Percentiles rank a stretch among this genome's conserved stretches.
Evolutionary conservation across 2,888 invertebrate species (phyloP).

Genomic region (Chaetoderma sp.): DNA sequence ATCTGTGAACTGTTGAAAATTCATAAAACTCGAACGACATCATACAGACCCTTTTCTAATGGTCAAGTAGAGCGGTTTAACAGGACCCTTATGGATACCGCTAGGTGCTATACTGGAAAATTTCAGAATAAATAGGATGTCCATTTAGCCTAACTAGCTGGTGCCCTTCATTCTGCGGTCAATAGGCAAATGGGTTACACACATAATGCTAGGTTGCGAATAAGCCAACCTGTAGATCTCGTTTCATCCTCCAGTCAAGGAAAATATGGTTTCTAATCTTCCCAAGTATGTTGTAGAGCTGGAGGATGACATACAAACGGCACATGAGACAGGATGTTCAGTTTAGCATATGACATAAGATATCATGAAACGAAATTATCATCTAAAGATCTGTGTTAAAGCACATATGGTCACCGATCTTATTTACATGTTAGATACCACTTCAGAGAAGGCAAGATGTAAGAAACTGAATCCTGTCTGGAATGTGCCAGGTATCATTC

Average conservation of each 20-base stretch:
- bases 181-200: background rate
- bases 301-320: background rate
- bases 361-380: background rate
- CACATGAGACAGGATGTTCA: background rate
- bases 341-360: background rate
- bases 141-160: background rate
- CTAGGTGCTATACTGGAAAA: constrained; percentile 15
- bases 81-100: constrained; percentile 22
- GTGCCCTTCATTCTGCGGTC: background rate
- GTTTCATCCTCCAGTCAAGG: background rate
- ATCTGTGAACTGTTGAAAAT: constrained; percentile 30
- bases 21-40: constrained; percentile 25
- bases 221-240: background rate
- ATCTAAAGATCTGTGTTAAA: background rate
- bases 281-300: background rate
- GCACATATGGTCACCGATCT: constrained; percentile 11
- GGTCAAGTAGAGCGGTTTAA: constrained; percentile 33
- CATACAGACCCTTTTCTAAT: constrained; percentile 27
- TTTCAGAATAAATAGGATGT: constrained; percentile 27
- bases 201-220: background rate
- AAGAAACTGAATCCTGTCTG: constrained; percentile 21
- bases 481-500: constrained; percentile 28
- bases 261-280: background rate
- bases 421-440: constrained; percentile 27
- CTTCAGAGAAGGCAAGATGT: constrained; percentile 11